A percentile compares a stretch with the other conserved stretches of the same genome.
These are phyloP conservation scores for Neoascia interrupta DNA, from an alignment of 2,888 invertebrate genomes.

Conservation along the genomic window DNA sequence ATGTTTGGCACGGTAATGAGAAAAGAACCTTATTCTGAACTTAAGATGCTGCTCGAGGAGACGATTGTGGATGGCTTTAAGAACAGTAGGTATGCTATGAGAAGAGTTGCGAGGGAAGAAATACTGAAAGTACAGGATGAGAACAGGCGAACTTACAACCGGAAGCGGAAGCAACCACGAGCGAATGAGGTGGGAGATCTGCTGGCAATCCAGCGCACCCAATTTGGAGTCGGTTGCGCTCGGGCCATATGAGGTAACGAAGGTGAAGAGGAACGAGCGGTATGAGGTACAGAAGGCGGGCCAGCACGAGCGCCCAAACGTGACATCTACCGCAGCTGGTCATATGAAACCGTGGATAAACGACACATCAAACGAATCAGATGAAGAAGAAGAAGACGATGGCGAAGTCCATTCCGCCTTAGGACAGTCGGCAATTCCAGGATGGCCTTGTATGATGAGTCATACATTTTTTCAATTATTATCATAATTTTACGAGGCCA, in stretches of 20 bases:
- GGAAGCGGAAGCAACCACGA: no score
- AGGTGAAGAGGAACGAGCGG: constrained; percentile 18
- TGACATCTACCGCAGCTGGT: not conserved
- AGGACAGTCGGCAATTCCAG: no score
- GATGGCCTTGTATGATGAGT: not conserved
- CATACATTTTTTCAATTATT: not conserved
- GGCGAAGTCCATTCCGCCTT: no score
- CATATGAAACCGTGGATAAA: constrained; percentile 15
- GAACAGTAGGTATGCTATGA: no score
- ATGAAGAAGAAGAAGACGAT: not conserved
- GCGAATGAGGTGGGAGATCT: not conserved
- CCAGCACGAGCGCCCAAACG: constrained; percentile 13
- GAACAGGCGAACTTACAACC: no score
- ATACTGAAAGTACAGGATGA: not conserved
- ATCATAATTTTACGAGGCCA: not conserved
- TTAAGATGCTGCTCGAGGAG: no score
- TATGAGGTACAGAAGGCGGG: constrained; percentile 22
- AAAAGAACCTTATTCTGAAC: no score
- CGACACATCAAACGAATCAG: no score
- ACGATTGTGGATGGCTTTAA: no score
- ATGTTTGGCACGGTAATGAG: no score
- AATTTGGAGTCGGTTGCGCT: not conserved
- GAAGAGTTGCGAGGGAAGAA: not conserved
- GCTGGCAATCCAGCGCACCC: not conserved
- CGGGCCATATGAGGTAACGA: constrained; percentile 36